These are phyloP conservation scores for Merluccius polli DNA, from an alignment of 2,797 vertebrate genomes.

Conservation along the genomic window DNA sequence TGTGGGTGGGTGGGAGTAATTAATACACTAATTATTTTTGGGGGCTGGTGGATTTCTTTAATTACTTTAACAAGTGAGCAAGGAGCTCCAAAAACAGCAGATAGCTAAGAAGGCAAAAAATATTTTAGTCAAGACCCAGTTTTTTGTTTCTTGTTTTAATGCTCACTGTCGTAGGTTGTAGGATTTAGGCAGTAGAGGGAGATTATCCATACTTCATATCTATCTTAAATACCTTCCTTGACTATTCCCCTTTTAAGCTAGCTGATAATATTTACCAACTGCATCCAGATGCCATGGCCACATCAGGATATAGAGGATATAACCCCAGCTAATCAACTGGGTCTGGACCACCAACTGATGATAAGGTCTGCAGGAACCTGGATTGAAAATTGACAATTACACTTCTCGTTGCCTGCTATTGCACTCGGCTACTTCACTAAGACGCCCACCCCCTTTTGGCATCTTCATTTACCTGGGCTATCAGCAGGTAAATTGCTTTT, in stretches of 20 bases:
- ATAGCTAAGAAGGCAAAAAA: not conserved
- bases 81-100: not conserved
- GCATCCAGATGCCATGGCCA: not conserved
- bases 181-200: not conserved
- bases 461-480: constrained; percentile 40
- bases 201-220: not conserved
- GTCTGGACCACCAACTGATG: constrained; percentile 37
- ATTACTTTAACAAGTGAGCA: no score
- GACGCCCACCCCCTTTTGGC: constrained; percentile 23
- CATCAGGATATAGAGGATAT: not conserved
- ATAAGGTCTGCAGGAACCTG: constrained; percentile 9
- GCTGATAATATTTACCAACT: not conserved
- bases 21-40: no score
- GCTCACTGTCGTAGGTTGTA: not conserved
- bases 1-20: no score
- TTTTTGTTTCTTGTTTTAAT: not conserved
- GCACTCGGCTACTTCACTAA: constrained; percentile 25
- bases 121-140: not conserved
- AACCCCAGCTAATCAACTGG: constrained; percentile 15
- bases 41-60: no score
- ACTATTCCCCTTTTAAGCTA: not conserved
- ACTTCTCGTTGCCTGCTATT: constrained; percentile 40
- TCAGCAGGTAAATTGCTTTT: constrained; percentile 56
- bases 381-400: constrained; percentile 47
- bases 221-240: no score